Evolutionary conservation across 2,888 invertebrate genomes (phyloP), one percentile per base, ranked within the genome.

Genomic region (Psylliodes chrysocephalus): DNA sequence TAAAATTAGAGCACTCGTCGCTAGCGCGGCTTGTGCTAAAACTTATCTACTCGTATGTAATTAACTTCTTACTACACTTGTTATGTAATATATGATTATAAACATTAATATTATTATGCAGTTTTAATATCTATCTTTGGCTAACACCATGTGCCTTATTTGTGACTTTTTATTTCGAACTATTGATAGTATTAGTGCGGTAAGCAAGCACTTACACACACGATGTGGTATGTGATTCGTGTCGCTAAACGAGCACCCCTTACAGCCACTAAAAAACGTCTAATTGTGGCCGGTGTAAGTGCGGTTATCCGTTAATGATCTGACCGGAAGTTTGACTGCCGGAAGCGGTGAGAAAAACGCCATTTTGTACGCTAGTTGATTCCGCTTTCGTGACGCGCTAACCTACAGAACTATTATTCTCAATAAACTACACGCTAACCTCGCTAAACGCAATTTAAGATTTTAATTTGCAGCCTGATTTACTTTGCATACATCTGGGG

Each of bases 301-400:
- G 78, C 73, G 81, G 80, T 81, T 82, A 82, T 82, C 81, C 79
- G 79, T 80, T n/a, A 80, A 81, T 81, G 80, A 82, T 82, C 81
- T 82, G 78, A 77, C 80, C 82, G 82, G 82, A 82, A 82, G 75
- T 76, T 68, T 69, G 69, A 67, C 73, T 75, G 76, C 80, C 80
- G 82, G 83, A 83, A 82, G 82, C 79, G 82, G 82, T 79, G 82
- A 82, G 82, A 83, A 82, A 82, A 83, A 82, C 82, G 82, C 82
- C 82, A 83, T 82, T 82, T 82, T 82, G 81, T 82, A 82, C 82
- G 82, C 82, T 82, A 79, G 80, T 82, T 83, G 82, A 81, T 79
- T 82, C 73, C 73, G 81, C 75, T 82, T 82, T 82, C 83, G 83
- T 83, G 80, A 75, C 76, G 72, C 63, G 70, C 77, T 74, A 73